Evolutionary conservation across 2,888 invertebrate genomes (phyloP).

Genomic region (Drosophila mettleri): DNA sequence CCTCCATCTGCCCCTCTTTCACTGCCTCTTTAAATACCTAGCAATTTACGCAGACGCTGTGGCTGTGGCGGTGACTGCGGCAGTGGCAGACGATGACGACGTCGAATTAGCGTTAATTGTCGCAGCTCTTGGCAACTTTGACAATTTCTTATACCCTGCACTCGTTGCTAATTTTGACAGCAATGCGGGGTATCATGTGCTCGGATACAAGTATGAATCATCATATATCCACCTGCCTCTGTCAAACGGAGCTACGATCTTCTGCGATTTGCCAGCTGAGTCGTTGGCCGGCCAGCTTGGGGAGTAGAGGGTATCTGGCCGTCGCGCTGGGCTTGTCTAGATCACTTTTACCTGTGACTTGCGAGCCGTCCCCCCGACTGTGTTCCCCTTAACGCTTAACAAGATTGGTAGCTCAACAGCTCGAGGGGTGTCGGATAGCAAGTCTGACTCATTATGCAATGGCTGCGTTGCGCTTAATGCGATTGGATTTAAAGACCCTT

Average conservation of each 20-base stretch:
- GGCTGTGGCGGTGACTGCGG: conserved; percentile 17
- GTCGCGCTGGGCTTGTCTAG: neutral
- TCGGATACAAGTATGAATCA: neutral
- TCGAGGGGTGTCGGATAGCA: conserved; percentile 7
- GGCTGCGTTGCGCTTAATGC: conserved; percentile 50
- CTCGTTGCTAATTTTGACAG: neutral
- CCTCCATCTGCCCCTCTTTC: neutral
- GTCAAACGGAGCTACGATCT: neutral
- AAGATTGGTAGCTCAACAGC: conserved; percentile 48
- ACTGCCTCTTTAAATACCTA: conserved; percentile 7
- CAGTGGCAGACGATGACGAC: conserved; percentile 37
- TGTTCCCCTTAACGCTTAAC: conserved; percentile 61
- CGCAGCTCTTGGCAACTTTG: conserved; percentile 52
- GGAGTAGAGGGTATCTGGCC: neutral
- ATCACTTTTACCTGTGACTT: conserved; percentile 13
- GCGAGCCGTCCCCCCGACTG: conserved; percentile 18
- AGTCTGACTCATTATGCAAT: conserved; percentile 48
- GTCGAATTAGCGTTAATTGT: conserved; percentile 72
- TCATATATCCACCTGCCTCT: neutral
- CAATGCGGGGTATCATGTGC: neutral
- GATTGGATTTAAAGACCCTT: conserved; percentile 54
- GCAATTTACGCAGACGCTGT: conserved; percentile 32
- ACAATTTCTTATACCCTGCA: conserved; percentile 43
- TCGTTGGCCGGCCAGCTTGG: neutral
- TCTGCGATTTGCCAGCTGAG: too few relatives aligned